Evolutionary conservation across 2,888 invertebrate species (phyloP).

Genomic region (Nephrotoma appendiculata): DNA sequence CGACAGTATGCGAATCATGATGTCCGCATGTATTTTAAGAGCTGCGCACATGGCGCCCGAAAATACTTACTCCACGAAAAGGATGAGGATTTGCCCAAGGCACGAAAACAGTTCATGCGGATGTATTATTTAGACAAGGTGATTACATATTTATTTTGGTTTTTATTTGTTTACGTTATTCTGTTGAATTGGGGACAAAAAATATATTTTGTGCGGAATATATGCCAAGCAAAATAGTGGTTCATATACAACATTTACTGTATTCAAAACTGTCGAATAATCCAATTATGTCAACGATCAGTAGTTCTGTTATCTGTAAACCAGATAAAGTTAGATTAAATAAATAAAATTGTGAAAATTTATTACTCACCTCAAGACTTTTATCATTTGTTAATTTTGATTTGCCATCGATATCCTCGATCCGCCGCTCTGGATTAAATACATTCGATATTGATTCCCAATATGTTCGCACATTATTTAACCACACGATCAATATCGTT

Average conservation of each 20-base stretch:
- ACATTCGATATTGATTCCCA: neutral
- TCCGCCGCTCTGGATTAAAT: neutral
- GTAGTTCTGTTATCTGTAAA: neutral
- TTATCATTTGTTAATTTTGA: neutral
- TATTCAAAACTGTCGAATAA: neutral
- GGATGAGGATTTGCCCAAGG: constrained; percentile 14
- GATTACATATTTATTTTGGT: neutral
- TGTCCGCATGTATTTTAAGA: constrained; percentile 20
- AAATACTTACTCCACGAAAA: constrained; percentile 24
- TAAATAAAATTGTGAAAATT: neutral
- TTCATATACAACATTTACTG: neutral
- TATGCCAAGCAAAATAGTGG: neutral
- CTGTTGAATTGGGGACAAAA: neutral
- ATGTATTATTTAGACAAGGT: neutral
- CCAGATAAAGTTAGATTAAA: neutral
- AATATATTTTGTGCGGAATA: neutral
- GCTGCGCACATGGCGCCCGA: constrained; percentile 25
- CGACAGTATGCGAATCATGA: constrained; percentile 16
- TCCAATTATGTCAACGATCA: neutral
- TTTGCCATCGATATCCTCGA: neutral
- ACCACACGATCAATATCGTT: neutral
- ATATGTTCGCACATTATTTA: neutral
- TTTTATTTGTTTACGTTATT: neutral
- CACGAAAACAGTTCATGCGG: constrained; percentile 7
- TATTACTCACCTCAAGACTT: neutral